These are phyloP conservation scores for Mus pahari DNA, from an alignment of 2,113 vertebrate genomes.

Conservation along the genomic window DNA sequence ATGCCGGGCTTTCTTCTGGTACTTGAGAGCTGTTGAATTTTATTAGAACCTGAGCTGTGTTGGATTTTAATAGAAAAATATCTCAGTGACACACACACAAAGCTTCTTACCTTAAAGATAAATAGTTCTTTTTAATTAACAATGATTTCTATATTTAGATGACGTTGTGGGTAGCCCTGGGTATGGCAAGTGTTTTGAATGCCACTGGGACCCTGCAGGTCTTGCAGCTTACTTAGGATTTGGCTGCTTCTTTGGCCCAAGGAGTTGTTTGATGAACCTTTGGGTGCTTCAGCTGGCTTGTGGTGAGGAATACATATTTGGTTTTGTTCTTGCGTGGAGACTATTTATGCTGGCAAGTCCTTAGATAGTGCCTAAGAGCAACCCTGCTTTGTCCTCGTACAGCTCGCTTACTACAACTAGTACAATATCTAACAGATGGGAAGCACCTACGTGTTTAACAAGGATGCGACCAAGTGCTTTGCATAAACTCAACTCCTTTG, in stretches of 20 bases:
- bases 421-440: background rate
- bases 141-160: background rate
- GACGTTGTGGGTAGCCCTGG: conserved; percentile 2
- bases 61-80: conserved; percentile 34
- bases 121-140: conserved; percentile 21
- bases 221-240: conserved; percentile 1
- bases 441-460: background rate
- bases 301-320: conserved; percentile 25
- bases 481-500: background rate
- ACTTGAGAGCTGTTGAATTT: conserved; percentile 17
- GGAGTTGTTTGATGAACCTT: conserved; percentile 24
- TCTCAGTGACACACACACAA: background rate
- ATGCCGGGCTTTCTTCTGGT: background rate
- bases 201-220: background rate
- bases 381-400: background rate
- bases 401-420: background rate
- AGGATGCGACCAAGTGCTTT: background rate
- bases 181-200: conserved; percentile 8
- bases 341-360: conserved; percentile 46
- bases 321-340: conserved; percentile 60
- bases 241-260: conserved; percentile 52
- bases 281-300: conserved; percentile 14
- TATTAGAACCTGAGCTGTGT: conserved; percentile 11
- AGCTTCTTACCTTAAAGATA: conserved; percentile 28
- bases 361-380: background rate